phyloP scores from a whole-genome alignment of 2,797 vertebrate genomes.

The Coregonus ussuriensis region DNA sequence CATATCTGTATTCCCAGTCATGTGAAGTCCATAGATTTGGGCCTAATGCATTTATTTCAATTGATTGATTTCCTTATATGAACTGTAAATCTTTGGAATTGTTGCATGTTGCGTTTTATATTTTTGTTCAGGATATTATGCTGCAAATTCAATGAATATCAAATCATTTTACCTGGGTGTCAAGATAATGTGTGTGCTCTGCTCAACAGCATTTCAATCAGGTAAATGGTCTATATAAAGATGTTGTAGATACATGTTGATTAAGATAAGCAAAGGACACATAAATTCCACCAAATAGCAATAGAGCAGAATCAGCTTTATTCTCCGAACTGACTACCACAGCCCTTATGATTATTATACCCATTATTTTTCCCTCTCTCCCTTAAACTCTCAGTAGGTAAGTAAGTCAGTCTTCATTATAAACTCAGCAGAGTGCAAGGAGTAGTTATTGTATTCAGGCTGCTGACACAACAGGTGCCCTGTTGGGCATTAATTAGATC shows the following conservation, averaged over 20 bases:
- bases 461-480: background rate
- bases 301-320: background rate
- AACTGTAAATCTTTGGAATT: too few species aligned
- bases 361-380: background rate
- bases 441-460: background rate
- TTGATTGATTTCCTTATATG: too few species aligned
- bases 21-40: too few species aligned
- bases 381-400: slow-evolving; percentile 1
- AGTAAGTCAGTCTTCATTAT: slow-evolving; percentile 13
- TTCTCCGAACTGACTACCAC: background rate
- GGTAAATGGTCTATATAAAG: background rate
- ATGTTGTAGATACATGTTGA: background rate
- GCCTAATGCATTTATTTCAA: too few species aligned
- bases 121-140: background rate
- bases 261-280: background rate
- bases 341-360: background rate
- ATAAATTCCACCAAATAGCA: background rate
- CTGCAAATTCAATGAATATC: background rate
- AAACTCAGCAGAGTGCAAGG: background rate
- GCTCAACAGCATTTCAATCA: background rate
- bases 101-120: too few species aligned
- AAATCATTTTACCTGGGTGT: background rate
- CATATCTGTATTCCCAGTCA: too few species aligned
- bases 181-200: background rate
- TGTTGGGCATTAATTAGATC: slow-evolving; percentile 24